These are phyloP conservation scores for Megamerina dolium DNA, from an alignment of 2,888 invertebrate species.

Conservation along the genomic window DNA sequence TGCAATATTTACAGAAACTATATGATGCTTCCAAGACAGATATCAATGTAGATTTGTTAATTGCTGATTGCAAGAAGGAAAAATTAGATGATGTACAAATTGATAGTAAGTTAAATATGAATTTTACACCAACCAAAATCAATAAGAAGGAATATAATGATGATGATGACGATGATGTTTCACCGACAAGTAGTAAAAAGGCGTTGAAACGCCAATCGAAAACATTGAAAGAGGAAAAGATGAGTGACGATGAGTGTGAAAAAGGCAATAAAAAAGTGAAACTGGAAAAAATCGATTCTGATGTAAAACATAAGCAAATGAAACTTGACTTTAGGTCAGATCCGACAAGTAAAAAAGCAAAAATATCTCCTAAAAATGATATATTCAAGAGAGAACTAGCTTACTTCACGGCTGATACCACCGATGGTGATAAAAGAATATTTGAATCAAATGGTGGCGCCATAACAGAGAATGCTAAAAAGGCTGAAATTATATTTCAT, in stretches of 20 bases:
- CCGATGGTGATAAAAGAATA: slow-evolving; percentile 11
- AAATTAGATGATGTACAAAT: slow-evolving; percentile 17
- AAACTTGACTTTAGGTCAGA: neutral
- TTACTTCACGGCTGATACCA: slow-evolving; percentile 25
- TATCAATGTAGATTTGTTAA: slow-evolving; percentile 44
- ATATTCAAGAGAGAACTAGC: slow-evolving; percentile 31
- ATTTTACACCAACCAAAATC: slow-evolving; percentile 29
- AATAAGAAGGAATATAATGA: slow-evolving; percentile 10
- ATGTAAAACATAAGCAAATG: neutral
- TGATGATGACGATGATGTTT: neutral
- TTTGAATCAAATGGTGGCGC: slow-evolving; percentile 34
- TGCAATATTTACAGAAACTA: slow-evolving; percentile 65
- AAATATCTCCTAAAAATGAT: slow-evolving; percentile 11
- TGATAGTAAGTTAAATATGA: slow-evolving; percentile 25
- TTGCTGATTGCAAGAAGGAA: slow-evolving; percentile 30
- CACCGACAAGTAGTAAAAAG: slow-evolving; percentile 9
- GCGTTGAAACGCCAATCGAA: slow-evolving; percentile 12
- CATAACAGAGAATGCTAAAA: slow-evolving; percentile 27
- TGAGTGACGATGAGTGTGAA: slow-evolving; percentile 10
- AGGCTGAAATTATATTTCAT: slow-evolving; percentile 34
- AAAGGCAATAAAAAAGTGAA: slow-evolving; percentile 7
- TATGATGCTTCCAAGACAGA: slow-evolving; percentile 59
- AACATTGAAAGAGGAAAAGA: slow-evolving; percentile 1
- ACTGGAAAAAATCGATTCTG: slow-evolving; percentile 10
- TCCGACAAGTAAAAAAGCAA: no score